phyloP scores from a whole-genome alignment of 1,140 invertebrate genomes.

The Galendromus occidentalis region DNA sequence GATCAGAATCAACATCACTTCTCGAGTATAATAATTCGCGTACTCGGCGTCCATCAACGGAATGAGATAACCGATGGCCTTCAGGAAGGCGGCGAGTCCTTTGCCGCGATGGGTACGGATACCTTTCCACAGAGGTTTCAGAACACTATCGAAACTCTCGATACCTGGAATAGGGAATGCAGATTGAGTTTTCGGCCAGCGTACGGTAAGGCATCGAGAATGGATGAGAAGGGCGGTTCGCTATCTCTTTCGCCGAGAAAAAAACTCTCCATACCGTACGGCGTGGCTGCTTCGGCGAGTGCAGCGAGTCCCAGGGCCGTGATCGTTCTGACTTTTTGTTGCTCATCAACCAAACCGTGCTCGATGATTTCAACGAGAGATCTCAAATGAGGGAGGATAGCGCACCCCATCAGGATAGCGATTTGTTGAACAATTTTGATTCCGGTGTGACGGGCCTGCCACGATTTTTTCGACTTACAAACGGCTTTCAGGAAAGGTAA shows the following conservation, averaged over 20 bases:
- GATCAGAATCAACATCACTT: slow-evolving; percentile 99
- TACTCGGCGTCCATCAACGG: slow-evolving; percentile 99
- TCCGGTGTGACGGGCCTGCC: slow-evolving; percentile 97
- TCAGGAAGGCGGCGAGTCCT: slow-evolving; percentile 93
- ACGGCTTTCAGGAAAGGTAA: slow-evolving; percentile 97
- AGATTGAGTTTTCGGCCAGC: background rate
- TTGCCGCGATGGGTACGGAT: slow-evolving; percentile 83
- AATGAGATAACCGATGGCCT: slow-evolving; percentile 97
- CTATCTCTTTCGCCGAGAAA: too few species aligned
- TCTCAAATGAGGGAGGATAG: slow-evolving; percentile 93
- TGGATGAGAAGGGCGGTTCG: background rate
- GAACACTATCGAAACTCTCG: slow-evolving; percentile 95
- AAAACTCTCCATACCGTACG: slow-evolving; percentile 63
- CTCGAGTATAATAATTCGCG: slow-evolving; percentile 95
- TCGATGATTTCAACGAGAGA: slow-evolving; percentile 98
- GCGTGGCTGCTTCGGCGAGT: slow-evolving; percentile 89
- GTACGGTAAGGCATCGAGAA: background rate
- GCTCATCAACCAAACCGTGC: slow-evolving; percentile 58
- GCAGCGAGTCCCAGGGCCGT: slow-evolving; percentile 96
- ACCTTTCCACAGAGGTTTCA: slow-evolving; percentile 98
- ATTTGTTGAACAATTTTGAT: slow-evolving; percentile 99
- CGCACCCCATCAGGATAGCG: slow-evolving; percentile 98
- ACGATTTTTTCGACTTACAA: slow-evolving; percentile 96
- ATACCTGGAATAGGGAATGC: slow-evolving; percentile 36
- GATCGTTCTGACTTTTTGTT: slow-evolving; percentile 71